Base-by-base conservation (phyloP, 2,888 invertebrate species). In the Trichopoda pennipes region DNA sequence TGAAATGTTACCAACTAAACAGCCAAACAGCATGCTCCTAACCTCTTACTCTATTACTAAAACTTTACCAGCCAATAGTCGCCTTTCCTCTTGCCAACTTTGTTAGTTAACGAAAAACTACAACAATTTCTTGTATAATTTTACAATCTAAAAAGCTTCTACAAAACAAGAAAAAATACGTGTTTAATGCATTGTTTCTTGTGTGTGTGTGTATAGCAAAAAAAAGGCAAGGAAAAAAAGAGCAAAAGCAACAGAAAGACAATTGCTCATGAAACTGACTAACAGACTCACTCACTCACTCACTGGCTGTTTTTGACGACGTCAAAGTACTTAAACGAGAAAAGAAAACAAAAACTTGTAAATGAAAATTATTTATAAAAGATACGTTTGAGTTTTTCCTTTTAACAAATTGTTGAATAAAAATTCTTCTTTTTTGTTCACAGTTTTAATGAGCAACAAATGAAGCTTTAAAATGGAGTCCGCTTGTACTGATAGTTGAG, bases 111-210 rank as follows among this genome's bases (percentile, higher is more conserved):
- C 66, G 32, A 64, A 78, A 72, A 70, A 72, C 70, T 64, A 72
- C 56, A 55, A 64, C 63, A 49, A 66, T 38, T 66, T 66, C 78
- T 72, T 73, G 73, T 73, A 79, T 61, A 73, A 79, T 73, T 79
- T 79, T 68, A 79, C 79, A 79, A 79, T 66, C 73, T 79, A 73
- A 79, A 79, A 79, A 73, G 66, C 73, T 73, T 73, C 79, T 55
- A 60, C 68, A 60, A 73, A 79, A 73, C 60, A 66, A 55, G 16
- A 38, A 58, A 44, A 74, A 10, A 32, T 42, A 44, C 60, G n/a
- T 49, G 8, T 10, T 10, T 49, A 49, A 49, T 16, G 10, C 35
- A 51, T 14, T 47, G 19, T 68, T 53, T 35, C 17, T 69, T 38
- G n/a, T n/a, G n/a, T n/a, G n/a, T 38, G 28, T 28, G 32, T 61